A percentile compares a stretch with the other conserved stretches of the same genome.
Conservation (phyloP, 2,113 vertebrate genomes). For the Alligator sinensis region DNA sequence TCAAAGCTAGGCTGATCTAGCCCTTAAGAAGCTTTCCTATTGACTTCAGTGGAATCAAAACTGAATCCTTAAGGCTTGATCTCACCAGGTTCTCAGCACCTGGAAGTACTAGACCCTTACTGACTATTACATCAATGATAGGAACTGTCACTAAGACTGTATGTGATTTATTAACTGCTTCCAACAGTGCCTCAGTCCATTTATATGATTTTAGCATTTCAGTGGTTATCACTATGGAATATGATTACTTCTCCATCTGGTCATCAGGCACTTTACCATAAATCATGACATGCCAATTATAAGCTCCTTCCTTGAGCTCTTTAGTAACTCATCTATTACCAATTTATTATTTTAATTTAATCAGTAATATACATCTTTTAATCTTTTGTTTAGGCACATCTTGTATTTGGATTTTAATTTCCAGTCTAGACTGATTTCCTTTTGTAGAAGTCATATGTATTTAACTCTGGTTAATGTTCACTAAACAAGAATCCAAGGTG, state of each 20-base stretch:
- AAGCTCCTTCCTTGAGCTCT: neutral
- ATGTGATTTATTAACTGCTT: neutral
- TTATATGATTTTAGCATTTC: neutral
- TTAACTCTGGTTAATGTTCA: neutral
- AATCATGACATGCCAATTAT: neutral
- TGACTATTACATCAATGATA: slow-evolving; percentile 8
- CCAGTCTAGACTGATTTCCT: neutral
- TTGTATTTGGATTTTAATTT: neutral
- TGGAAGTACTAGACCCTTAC: neutral
- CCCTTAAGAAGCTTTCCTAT: neutral
- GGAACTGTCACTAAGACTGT: neutral
- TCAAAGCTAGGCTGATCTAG: neutral
- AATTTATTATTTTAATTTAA: neutral
- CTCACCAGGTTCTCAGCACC: neutral
- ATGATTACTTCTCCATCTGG: neutral
- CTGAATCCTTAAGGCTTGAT: neutral
- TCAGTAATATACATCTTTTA: neutral
- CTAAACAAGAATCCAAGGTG: neutral
- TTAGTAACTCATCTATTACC: neutral
- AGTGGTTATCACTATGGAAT: neutral
- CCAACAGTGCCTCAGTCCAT: accelerated
- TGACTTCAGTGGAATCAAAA: neutral
- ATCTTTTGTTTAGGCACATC: neutral
- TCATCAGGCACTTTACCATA: neutral
- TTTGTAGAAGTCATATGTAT: neutral